Evolutionary conservation across 2,113 vertebrate genomes (phyloP), one percentile per base, ranked within the genome.

Genomic region (Pangasianodon hypophthalmus): DNA sequence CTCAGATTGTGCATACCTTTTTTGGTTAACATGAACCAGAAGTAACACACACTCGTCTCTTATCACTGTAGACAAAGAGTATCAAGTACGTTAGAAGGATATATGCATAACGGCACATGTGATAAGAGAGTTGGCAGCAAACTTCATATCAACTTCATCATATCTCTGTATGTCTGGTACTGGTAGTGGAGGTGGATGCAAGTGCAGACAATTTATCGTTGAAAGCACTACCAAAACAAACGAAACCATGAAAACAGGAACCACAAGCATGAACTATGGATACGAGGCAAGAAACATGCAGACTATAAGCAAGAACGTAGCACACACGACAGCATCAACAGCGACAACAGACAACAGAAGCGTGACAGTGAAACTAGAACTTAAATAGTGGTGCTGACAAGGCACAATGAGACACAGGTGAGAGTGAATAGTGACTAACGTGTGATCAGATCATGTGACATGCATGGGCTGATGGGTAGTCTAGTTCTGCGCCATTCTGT

Each of bases 61-160:
- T 79, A 79, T 87, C 86, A 79, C 32, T 16, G 21, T 54, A 87
- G 69, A 75, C 24, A 24, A 87, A 58, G 32, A 26, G 21, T 44
- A 56, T 50, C 2, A 46, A 32, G 73, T 50, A 48, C 7, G n/a
- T 19, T 77, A 24, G 44, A 64, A 32, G 56, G 80, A 87, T 32
- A 41, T 11, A 32, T n/a, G 71, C 71, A 73, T 62, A 87, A 60
- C 9, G 29, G 14, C 26, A 48, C 2, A 58, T 3, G 2, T 80
- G 86, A 80, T 62, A 87, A 86, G 48, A 86, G 5, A 71, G 44
- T 24, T 6, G 8, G 29, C 29, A 67, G 41, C 50, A 21, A 62
- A 19, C 18, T 54, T 79, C 29, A 77, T 32, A 2, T 54, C 44
- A n/a, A n/a, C n/a, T n/a, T n/a, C n/a, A n/a, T n/a, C n/a, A n/a